A percentile compares a stretch with the other conserved stretches of the same genome.
Evolutionary conservation across 2,888 invertebrate genomes (phyloP).

Genomic region (Luperina testacea): DNA sequence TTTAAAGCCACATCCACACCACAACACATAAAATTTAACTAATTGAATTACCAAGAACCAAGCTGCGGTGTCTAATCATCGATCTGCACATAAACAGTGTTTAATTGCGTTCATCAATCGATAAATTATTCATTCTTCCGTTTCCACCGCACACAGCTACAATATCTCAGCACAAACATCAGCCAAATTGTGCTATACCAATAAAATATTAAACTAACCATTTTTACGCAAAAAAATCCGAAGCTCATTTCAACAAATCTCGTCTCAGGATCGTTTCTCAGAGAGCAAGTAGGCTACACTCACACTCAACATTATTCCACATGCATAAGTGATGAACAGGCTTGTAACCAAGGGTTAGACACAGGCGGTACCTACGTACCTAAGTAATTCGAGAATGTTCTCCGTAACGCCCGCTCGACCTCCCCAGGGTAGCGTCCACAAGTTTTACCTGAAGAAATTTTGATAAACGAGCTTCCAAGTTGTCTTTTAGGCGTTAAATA

Average conservation of each 20-base stretch:
- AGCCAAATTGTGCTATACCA: background rate
- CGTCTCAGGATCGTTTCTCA: constrained; percentile 19
- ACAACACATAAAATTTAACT: constrained; percentile 18
- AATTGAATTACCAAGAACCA: constrained; percentile 38
- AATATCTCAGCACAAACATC: background rate
- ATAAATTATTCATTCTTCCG: constrained; percentile 21
- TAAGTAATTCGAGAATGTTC: constrained; percentile 55
- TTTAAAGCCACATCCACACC: constrained; percentile 45
- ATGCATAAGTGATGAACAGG: constrained; percentile 62
- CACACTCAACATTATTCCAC: constrained; percentile 48
- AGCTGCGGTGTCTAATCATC: constrained; percentile 18
- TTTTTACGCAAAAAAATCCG: constrained; percentile 30
- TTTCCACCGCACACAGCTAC: background rate
- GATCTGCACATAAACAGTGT: constrained; percentile 28
- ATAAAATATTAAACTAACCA: constrained; percentile 34
- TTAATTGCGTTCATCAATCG: constrained; percentile 33
- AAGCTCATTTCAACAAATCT: constrained; percentile 39
- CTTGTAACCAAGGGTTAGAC: constrained; percentile 66
- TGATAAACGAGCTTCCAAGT: constrained; percentile 64
- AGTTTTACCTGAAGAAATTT: constrained; percentile 63
- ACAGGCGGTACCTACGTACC: constrained; percentile 26
- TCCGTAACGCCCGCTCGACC: constrained; percentile 15
- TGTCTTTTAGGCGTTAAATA: constrained; percentile 53
- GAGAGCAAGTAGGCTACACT: constrained; percentile 20
- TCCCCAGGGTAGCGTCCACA: constrained; percentile 45